phyloP scores from a whole-genome alignment of 2,888 invertebrate genomes.

The Hipparchia semele region DNA sequence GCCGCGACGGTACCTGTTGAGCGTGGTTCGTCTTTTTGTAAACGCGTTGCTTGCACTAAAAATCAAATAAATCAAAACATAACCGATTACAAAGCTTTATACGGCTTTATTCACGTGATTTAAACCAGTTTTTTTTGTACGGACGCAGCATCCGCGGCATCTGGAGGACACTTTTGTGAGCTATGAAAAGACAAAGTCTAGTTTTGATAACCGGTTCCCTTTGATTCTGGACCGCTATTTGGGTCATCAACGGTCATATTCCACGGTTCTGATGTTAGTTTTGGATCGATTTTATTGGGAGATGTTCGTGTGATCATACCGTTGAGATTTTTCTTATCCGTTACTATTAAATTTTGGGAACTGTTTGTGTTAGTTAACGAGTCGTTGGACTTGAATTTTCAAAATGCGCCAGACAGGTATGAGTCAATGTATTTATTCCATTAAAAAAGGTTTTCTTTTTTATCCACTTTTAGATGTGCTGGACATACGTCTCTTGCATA shows the following conservation, averaged over 20 bases:
- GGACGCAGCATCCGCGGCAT: conserved; percentile 78
- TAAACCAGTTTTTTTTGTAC: conserved; percentile 70
- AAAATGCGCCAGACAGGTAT: not conserved
- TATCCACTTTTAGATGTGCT: no score
- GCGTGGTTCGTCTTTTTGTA: conserved; percentile 71
- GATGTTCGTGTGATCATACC: conserved; percentile 44
- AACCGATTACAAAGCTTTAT: conserved; percentile 79
- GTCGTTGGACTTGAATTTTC: not conserved
- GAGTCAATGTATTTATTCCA: not conserved
- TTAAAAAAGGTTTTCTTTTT: no score
- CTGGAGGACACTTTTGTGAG: conserved; percentile 72
- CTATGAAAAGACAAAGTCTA: conserved; percentile 69
- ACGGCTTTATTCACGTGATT: conserved; percentile 54
- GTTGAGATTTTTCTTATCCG: not conserved
- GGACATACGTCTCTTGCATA: no score
- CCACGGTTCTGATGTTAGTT: conserved; percentile 56
- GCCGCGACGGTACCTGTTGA: conserved; percentile 74
- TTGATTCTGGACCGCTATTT: conserved; percentile 60
- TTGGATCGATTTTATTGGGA: conserved; percentile 48
- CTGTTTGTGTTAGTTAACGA: not conserved
- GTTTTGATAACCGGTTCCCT: conserved; percentile 70
- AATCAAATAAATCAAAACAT: conserved; percentile 82
- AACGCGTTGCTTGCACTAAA: conserved; percentile 70
- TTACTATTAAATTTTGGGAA: not conserved
- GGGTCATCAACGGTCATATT: conserved; percentile 74